Conservation (phyloP, 1,140 invertebrate genomes). For the Drosophila chauvacae region DNA sequence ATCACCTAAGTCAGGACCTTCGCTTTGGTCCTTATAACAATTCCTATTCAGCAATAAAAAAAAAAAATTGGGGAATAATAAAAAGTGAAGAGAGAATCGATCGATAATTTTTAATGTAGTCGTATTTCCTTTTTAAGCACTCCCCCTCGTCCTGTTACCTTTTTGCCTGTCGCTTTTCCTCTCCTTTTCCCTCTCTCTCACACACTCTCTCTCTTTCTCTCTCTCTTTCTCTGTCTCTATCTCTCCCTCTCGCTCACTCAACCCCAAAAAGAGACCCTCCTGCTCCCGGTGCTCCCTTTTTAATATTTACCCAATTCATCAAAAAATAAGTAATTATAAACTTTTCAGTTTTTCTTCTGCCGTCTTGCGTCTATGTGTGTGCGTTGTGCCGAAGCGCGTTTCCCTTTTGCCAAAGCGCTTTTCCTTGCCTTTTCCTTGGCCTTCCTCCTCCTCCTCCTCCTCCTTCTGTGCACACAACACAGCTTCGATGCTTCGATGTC, state of each 20-base stretch:
- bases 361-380: conserved; percentile 64
- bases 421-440: conserved; percentile 70
- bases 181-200: background rate
- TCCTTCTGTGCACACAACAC: conserved; percentile 29
- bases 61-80: conserved; percentile 1
- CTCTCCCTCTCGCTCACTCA: background rate
- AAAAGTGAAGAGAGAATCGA: conserved; percentile 45
- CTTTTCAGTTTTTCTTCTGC: conserved; percentile 82
- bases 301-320: conserved; percentile 84
- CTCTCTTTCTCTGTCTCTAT: background rate
- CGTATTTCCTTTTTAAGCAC: conserved; percentile 74
- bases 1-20: background rate
- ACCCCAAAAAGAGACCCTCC: background rate
- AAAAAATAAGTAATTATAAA: conserved; percentile 84
- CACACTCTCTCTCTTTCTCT: background rate
- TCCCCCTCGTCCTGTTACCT: conserved; percentile 53
- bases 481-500: conserved; percentile 47
- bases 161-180: conserved; percentile 41
- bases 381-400: conserved; percentile 39
- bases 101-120: conserved; percentile 83
- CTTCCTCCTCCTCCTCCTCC: conserved; percentile 61
- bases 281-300: conserved; percentile 43
- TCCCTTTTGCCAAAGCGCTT: conserved; percentile 76
- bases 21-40: background rate
- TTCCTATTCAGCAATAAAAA: conserved; percentile 11